Percentiles rank a stretch among this genome's conserved stretches.
Conservation (phyloP, 2,113 vertebrate species). For the Nesoenas mayeri region DNA sequence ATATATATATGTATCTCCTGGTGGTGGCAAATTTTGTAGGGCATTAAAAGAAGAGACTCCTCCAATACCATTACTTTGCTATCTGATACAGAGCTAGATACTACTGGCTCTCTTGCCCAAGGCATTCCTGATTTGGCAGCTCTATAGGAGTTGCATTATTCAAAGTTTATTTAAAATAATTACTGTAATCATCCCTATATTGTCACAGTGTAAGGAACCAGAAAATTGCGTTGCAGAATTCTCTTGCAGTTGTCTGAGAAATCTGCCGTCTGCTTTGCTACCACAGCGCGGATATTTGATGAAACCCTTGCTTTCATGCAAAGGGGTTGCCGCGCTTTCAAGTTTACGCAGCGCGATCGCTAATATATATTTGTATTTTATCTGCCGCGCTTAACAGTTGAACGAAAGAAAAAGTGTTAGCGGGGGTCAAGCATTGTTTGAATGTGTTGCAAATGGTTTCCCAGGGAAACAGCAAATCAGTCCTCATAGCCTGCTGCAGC, state of each 20-base stretch:
- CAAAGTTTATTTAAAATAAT: slow-evolving; percentile 21
- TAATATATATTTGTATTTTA: background rate
- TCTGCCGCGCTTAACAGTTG: slow-evolving; percentile 27
- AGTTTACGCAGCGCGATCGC: background rate
- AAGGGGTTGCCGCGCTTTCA: background rate
- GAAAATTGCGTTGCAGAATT: slow-evolving; percentile 38
- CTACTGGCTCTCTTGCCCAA: background rate
- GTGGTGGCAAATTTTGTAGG: background rate
- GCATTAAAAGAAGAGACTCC: background rate
- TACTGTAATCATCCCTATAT: background rate
- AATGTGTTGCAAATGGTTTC: slow-evolving; percentile 73
- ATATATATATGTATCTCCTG: background rate
- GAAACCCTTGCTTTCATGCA: background rate
- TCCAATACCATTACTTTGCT: background rate
- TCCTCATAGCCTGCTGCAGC: slow-evolving; percentile 53
- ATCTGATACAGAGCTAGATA: background rate
- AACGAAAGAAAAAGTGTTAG: slow-evolving; percentile 42
- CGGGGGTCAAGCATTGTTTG: slow-evolving; percentile 72
- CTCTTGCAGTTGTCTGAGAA: background rate
- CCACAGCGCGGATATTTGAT: background rate
- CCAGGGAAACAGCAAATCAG: slow-evolving; percentile 74
- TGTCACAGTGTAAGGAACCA: slow-evolving; percentile 28
- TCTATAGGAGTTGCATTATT: background rate
- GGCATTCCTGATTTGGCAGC: background rate
- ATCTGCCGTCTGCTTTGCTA: background rate